Evolutionary conservation across 2,113 vertebrate genomes (phyloP), one percentile per base, ranked within the genome.

Genomic region (Hyla sarda): DNA sequence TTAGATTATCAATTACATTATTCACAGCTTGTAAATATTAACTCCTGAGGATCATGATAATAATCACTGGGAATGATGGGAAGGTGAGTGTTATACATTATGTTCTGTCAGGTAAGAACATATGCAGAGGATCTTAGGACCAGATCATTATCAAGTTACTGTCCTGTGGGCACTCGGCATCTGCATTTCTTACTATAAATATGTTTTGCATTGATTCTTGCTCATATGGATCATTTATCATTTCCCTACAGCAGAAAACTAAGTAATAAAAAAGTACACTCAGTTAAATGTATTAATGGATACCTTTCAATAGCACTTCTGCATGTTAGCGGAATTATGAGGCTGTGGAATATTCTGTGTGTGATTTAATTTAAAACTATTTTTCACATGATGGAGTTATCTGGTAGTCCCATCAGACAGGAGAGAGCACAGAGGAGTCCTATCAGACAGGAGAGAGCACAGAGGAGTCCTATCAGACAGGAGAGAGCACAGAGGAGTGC

Each of bases 181-280:
- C 7, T 48, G 37, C 19, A 19, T 41, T 65, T 34, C 58, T 67
- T 37, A 65, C 67, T 67, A 82, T 47, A 67, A 82, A 82, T 62
- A 82, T 82, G 13, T 30, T 82, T 82, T 30, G 41, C 79, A 82
- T 67, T 65, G 79, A 82, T 82, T 65, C 79, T 82, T 82, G n/a
- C 34, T 67, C 79, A 82, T 82, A 65, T 48, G 79, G 52, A n/a
- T 58, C 52, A 79, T 79, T 79, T 60, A 79, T 79, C 76, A 79
- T 56, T 34, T 30, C 30, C 54, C 41, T 56, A 41, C 76, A 79
- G 32, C 54, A 14, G 76, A 79, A 79, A 60, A 34, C 28, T 19
- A n/a, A 79, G 54, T 58, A 79, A 56, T 79, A 79, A 79, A 78
- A 77, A 34, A 34, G 52, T 37, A 21, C 30, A 58, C n/a, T 78